A percentile compares a stretch with the other conserved stretches of the same genome.
These are phyloP conservation scores for Ageneiosus marmoratus DNA, from an alignment of 2,113 vertebrate species.

Conservation along the genomic window DNA sequence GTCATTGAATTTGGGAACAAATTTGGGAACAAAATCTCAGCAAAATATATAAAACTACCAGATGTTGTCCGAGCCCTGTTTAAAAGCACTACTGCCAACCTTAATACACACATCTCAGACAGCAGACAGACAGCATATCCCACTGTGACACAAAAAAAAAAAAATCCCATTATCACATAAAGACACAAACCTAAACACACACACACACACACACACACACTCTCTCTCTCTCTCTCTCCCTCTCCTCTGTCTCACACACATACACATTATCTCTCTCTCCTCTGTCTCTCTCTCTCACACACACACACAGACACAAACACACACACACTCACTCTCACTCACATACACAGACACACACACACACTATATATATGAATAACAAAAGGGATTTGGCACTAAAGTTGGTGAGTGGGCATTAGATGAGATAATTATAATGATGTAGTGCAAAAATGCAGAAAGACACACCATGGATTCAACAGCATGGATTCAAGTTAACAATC, in stretches of 20 bases:
- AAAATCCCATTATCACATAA: conserved; percentile 34
- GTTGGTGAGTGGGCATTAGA: conserved; percentile 9
- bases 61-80: background rate
- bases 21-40: background rate
- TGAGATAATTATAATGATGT: conserved; percentile 6
- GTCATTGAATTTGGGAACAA: conserved; percentile 23
- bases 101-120: conserved; percentile 24
- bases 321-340: background rate
- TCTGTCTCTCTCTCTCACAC: too few species aligned
- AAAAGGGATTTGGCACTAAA: background rate
- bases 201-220: conserved; percentile 6
- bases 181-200: conserved; percentile 35
- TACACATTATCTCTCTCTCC: too few species aligned
- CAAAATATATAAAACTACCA: conserved; percentile 17
- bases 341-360: conserved; percentile 10
- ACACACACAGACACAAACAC: conserved; percentile 44
- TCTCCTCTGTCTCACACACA: background rate
- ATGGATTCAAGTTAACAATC: conserved; percentile 59
- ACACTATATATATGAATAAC: background rate
- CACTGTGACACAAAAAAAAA: conserved; percentile 17
- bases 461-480: conserved; percentile 31
- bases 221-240: too few species aligned
- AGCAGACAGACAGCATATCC: conserved; percentile 16
- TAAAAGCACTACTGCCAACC: background rate
- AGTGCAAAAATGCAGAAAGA: conserved; percentile 29